These are phyloP conservation scores for Hydrophis major DNA, from an alignment of 2,797 vertebrate species.

Conservation along the genomic window DNA sequence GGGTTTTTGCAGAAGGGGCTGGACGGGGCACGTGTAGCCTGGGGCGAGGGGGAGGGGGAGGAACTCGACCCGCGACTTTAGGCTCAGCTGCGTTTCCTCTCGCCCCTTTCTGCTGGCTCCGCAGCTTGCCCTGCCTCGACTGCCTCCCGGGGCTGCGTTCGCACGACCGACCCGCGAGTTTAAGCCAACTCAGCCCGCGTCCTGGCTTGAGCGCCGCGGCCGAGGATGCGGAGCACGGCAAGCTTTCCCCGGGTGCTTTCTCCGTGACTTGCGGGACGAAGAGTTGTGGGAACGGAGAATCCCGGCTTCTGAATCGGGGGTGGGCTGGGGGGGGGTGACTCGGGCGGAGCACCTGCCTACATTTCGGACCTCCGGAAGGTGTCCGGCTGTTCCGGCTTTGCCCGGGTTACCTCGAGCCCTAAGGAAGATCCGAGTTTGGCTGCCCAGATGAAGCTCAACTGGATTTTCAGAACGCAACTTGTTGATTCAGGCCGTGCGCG, in stretches of 20 bases:
- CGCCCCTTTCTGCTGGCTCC: not conserved
- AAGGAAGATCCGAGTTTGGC: not conserved
- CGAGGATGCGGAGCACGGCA: not conserved
- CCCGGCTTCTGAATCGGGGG: not conserved
- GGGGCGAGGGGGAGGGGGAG: not conserved
- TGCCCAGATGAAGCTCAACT: not conserved
- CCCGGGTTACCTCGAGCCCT: not conserved
- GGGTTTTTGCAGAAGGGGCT: not conserved
- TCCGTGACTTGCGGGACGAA: not conserved
- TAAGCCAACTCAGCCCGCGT: not conserved
- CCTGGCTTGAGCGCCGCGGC: not conserved
- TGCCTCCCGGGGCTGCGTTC: not conserved
- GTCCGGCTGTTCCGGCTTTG: not conserved
- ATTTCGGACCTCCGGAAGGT: not conserved
- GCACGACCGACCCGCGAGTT: not conserved
- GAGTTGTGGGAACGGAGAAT: not conserved
- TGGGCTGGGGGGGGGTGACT: not conserved
- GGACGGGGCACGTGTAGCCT: not conserved
- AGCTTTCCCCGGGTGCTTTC: not conserved
- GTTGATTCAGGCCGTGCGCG: not conserved
- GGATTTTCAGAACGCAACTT: not conserved
- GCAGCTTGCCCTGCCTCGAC: not conserved
- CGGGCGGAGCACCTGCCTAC: not conserved
- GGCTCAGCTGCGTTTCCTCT: not conserved
- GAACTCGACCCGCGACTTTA: not conserved